phyloP scores from a whole-genome alignment of 1,140 invertebrate genomes.

The Glossosoma conforme region DNA sequence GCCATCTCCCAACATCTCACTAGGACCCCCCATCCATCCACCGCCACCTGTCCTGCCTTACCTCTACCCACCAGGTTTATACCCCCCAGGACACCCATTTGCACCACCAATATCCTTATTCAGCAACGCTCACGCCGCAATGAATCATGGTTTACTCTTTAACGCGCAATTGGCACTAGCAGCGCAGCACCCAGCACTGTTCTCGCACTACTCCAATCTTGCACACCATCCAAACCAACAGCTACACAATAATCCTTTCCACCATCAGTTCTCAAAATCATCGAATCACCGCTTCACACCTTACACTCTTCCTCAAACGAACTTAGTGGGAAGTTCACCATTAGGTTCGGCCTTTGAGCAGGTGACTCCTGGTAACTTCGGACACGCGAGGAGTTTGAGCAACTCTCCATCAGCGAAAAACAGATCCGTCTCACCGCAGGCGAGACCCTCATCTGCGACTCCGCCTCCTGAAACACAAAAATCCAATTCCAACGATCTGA shows the following conservation, averaged over 20 bases:
- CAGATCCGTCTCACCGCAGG: constrained; percentile 38
- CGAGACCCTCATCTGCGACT: constrained; percentile 53
- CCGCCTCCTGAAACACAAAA: constrained; percentile 44
- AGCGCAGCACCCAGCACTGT: constrained; percentile 71
- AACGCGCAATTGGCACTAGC: constrained; percentile 76
- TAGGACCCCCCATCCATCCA: constrained; percentile 82
- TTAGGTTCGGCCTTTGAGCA: constrained; percentile 78
- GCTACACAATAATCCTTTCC: constrained; percentile 42
- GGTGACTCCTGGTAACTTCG: constrained; percentile 60
- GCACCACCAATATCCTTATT: constrained; percentile 61
- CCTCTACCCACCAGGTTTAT: constrained; percentile 81
- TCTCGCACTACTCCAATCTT: constrained; percentile 57
- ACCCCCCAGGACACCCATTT: constrained; percentile 66
- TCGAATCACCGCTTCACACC: constrained; percentile 73
- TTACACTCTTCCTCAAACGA: constrained; percentile 63
- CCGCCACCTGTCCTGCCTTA: constrained; percentile 78
- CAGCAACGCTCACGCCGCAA: constrained; percentile 50
- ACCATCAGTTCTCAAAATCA: constrained; percentile 50
- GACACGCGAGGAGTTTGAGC: constrained; percentile 58
- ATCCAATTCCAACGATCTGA: constrained; percentile 69
- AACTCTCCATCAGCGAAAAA: constrained; percentile 54
- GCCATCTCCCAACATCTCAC: constrained; percentile 78
- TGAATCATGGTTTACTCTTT: constrained; percentile 72
- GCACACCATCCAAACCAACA: constrained; percentile 35
- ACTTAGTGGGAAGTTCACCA: constrained; percentile 47